phyloP scores from a whole-genome alignment of 1,140 invertebrate species.

The Ceratosolen solmsi region DNA sequence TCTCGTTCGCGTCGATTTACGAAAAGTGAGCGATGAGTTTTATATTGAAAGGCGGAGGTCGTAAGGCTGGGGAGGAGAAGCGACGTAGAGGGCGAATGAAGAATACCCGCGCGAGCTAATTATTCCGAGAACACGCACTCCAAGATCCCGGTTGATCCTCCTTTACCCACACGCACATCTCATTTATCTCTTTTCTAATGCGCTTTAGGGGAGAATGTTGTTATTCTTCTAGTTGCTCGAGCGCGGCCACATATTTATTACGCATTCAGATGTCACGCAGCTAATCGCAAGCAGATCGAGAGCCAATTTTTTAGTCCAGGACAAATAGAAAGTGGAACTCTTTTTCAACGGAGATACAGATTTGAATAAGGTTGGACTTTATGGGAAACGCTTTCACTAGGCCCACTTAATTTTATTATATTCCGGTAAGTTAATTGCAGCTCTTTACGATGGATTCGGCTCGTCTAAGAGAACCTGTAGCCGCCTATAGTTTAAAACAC shows the following conservation, averaged over 20 bases:
- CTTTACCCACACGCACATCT: too few relatives aligned
- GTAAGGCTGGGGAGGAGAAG: too few relatives aligned
- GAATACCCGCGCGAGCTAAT: too few relatives aligned
- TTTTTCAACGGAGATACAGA: background rate
- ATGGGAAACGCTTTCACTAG: constrained; percentile 8
- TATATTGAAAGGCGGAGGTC: too few relatives aligned
- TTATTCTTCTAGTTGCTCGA: background rate
- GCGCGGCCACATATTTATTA: background rate
- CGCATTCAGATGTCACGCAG: background rate
- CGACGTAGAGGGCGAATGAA: too few relatives aligned
- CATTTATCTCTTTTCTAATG: background rate
- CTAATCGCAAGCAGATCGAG: background rate
- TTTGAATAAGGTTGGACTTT: background rate
- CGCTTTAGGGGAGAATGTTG: background rate
- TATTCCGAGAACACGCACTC: too few relatives aligned
- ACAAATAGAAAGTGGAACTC: constrained; percentile 24
- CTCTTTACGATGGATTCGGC: background rate
- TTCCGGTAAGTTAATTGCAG: background rate
- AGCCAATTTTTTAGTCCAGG: background rate
- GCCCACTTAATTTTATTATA: background rate
- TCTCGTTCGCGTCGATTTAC: too few relatives aligned
- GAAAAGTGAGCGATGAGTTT: too few relatives aligned
- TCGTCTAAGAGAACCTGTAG: too few relatives aligned
- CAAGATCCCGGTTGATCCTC: too few relatives aligned
- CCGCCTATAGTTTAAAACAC: too few relatives aligned